Evolutionary conservation across 1,140 invertebrate genomes (phyloP).

Genomic region (Rhagoletis zephyria): DNA sequence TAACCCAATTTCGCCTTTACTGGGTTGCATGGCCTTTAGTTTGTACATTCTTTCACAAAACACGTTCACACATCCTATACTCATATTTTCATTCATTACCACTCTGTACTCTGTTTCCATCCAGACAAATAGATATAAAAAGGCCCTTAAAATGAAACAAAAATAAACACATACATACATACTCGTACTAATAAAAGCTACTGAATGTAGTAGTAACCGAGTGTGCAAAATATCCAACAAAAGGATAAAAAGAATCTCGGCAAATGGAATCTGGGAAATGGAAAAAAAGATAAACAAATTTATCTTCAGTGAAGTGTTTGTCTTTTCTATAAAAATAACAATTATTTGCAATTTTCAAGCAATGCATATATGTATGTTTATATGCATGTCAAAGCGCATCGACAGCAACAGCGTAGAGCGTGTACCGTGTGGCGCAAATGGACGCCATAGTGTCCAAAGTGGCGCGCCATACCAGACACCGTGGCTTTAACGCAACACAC

Average conservation of each 20-base stretch:
- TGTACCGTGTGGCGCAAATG: background rate
- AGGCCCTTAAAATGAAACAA: background rate
- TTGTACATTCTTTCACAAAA: background rate
- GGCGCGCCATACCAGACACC: background rate
- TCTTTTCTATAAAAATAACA: background rate
- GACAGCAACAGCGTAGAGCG: background rate
- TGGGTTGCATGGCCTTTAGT: background rate
- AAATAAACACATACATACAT: background rate
- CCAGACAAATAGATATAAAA: conserved; percentile 19
- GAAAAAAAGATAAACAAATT: conserved; percentile 11
- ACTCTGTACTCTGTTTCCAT: conserved; percentile 12
- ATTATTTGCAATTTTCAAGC: conserved; percentile 17
- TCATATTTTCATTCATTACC: conserved; percentile 16
- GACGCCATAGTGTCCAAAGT: background rate
- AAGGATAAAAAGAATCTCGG: background rate
- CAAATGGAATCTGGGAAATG: too few species aligned
- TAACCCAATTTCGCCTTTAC: background rate
- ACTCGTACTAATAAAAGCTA: conserved; percentile 7
- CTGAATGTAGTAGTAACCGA: background rate
- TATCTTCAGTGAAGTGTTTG: background rate
- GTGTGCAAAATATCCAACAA: background rate
- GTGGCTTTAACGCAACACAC: background rate
- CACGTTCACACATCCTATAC: background rate
- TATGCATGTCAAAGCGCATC: background rate
- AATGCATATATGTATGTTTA: background rate